phyloP scores from a whole-genome alignment of 2,888 invertebrate genomes.

The Diploptera punctata region DNA sequence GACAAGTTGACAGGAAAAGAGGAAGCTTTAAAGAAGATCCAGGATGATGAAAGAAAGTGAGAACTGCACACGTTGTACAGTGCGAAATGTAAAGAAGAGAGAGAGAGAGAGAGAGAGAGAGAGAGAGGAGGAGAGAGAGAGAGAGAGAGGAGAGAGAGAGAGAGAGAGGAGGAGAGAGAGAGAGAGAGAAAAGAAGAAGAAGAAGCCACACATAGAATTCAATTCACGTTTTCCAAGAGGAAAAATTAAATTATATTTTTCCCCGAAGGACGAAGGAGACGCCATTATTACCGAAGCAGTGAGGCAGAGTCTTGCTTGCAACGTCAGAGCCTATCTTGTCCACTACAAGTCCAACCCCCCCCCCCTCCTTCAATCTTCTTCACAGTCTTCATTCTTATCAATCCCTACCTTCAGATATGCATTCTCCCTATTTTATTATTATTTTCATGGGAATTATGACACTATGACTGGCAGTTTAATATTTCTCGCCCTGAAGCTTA shows the following conservation, averaged over 20 bases:
- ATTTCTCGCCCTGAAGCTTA: not conserved
- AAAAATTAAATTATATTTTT: conserved; percentile 28
- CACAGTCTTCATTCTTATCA: not conserved
- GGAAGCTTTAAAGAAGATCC: not conserved
- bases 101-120: not conserved
- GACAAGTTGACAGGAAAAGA: not conserved
- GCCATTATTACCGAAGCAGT: conserved; percentile 15
- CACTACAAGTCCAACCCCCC: not conserved
- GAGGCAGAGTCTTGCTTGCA: not conserved
- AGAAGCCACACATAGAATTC: conserved; percentile 39
- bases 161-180: not conserved
- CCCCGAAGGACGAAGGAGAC: not conserved
- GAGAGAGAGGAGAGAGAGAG: not conserved
- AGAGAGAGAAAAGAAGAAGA: conserved; percentile 38
- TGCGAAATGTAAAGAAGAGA: not conserved
- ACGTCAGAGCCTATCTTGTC: conserved; percentile 7
- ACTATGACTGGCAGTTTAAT: not conserved
- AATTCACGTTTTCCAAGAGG: conserved; percentile 39
- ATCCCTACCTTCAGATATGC: not conserved
- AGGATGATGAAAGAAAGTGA: conserved; percentile 12
- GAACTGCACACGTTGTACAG: not conserved
- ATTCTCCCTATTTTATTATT: no score
- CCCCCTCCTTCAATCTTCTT: not conserved
- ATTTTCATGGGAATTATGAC: not conserved
- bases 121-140: not conserved